A percentile compares a stretch with the other conserved stretches of the same genome.
Evolutionary conservation across 2,888 invertebrate species (phyloP).

Genomic region (Orchestes rusci): DNA sequence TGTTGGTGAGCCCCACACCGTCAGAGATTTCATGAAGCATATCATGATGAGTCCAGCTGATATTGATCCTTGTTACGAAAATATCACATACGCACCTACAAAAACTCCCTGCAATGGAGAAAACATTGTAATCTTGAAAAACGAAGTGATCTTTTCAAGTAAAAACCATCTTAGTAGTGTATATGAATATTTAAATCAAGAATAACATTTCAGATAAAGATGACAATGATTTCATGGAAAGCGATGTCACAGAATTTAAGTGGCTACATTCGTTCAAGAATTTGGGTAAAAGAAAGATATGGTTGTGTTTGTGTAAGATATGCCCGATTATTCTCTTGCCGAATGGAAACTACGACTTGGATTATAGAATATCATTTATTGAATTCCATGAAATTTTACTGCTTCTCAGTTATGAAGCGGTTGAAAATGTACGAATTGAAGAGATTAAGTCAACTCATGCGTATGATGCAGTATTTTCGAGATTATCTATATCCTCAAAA

Average conservation of each 20-base stretch:
- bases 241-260: background rate
- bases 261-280: background rate
- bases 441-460: too few species aligned
- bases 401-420: conserved; percentile 37
- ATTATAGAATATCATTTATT: conserved; percentile 50
- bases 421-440: too few species aligned
- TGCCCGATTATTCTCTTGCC: conserved; percentile 48
- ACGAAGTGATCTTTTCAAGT: conserved; percentile 13
- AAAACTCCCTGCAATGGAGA: too few species aligned
- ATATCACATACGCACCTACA: too few species aligned
- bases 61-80: conserved; percentile 26
- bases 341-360: conserved; percentile 44
- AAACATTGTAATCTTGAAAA: conserved; percentile 13
- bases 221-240: too few species aligned
- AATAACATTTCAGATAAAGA: too few species aligned
- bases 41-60: conserved; percentile 19
- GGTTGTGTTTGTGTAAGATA: conserved; percentile 37
- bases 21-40: conserved; percentile 29
- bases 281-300: conserved; percentile 33
- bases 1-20: conserved; percentile 35
- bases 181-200: too few species aligned
- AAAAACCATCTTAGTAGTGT: too few species aligned
- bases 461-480: too few species aligned
- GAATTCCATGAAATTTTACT: conserved; percentile 56
- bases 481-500: too few species aligned